Conservation (phyloP, 2,888 invertebrate genomes). For the Drosophila silvestris region DNA sequence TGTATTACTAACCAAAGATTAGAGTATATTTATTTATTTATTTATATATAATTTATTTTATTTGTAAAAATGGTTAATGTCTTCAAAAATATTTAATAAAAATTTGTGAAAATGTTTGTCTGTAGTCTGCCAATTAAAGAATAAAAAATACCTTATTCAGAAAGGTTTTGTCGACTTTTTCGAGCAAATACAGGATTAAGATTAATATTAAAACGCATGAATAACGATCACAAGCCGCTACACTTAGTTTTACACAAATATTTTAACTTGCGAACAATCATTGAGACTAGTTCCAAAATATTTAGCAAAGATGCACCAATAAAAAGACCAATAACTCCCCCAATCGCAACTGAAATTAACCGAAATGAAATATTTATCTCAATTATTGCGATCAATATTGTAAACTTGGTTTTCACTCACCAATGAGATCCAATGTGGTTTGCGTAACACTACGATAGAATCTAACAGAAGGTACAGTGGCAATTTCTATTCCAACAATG, state of each 20-base stretch:
- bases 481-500: slow-evolving; percentile 61
- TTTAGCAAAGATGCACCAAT: slow-evolving; percentile 62
- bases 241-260: not conserved
- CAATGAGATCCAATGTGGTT: slow-evolving; percentile 70
- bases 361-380: not conserved
- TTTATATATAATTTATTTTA: not conserved
- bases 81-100: not conserved
- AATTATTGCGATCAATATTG: not conserved
- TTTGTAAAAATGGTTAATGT: slow-evolving; percentile 7
- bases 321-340: slow-evolving; percentile 75
- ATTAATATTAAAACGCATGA: not conserved
- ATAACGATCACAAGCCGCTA: not conserved
- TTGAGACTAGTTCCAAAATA: slow-evolving; percentile 50
- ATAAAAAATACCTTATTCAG: not conserved
- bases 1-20: slow-evolving; percentile 8
- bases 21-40: not conserved
- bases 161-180: not conserved
- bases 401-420: slow-evolving; percentile 30
- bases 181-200: not conserved
- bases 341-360: slow-evolving; percentile 67
- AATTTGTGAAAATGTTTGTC: not conserved
- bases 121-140: not conserved
- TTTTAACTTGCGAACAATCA: slow-evolving; percentile 11
- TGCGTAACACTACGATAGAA: slow-evolving; percentile 72
- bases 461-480: slow-evolving; percentile 62